Evolutionary conservation across 2,888 invertebrate genomes (phyloP).

Genomic region (Agrochola lota): DNA sequence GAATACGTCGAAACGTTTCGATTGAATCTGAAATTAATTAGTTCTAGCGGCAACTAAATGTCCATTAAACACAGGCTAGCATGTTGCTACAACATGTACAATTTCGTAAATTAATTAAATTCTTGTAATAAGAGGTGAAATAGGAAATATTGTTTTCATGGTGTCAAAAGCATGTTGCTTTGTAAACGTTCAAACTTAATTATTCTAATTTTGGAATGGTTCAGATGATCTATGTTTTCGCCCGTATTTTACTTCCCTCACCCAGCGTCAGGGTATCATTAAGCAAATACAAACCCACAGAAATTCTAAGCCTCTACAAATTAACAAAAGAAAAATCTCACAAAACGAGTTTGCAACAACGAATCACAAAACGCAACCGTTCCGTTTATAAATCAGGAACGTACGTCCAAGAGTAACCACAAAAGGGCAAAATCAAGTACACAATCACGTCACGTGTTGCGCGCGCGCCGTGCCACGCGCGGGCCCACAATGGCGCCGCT

Average conservation of each 20-base stretch:
- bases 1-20: constrained; percentile 4
- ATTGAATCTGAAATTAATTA: constrained; percentile 26
- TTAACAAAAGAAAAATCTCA: constrained; percentile 36
- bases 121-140: neutral
- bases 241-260: neutral
- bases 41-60: neutral
- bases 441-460: constrained; percentile 86
- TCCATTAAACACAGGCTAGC: constrained; percentile 1
- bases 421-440: constrained; percentile 84
- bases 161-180: neutral
- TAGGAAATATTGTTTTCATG: neutral
- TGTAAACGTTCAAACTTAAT: neutral
- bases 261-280: constrained; percentile 4
- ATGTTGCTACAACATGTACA: constrained; percentile 5
- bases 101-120: constrained; percentile 12
- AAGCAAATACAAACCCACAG: constrained; percentile 6
- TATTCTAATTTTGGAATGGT: neutral
- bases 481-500: constrained; percentile 71
- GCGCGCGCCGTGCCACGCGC: constrained; percentile 88
- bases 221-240: neutral
- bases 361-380: constrained; percentile 62
- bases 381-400: constrained; percentile 68
- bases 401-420: constrained; percentile 77
- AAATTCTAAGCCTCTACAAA: constrained; percentile 19
- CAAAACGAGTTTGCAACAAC: constrained; percentile 60